These are phyloP conservation scores for Furnarius figulus DNA, from an alignment of 2,113 vertebrate species.

Conservation along the genomic window DNA sequence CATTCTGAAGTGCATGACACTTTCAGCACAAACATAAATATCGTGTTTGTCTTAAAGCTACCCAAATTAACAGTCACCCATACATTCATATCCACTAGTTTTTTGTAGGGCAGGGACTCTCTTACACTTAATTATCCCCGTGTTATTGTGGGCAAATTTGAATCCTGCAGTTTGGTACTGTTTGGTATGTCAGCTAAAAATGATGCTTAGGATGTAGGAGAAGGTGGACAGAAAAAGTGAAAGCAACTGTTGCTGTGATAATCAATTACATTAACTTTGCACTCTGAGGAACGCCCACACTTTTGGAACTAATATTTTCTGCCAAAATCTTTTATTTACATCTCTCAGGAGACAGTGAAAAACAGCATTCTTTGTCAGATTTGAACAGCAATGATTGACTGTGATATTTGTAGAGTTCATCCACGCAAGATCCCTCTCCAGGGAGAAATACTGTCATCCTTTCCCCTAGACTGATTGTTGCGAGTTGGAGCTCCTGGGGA, in stretches of 20 bases:
- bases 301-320: background rate
- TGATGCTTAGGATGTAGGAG: background rate
- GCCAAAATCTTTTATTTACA: background rate
- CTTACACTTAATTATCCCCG: background rate
- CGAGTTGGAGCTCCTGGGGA: background rate
- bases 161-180: background rate
- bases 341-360: background rate
- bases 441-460: background rate
- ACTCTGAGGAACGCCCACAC: background rate
- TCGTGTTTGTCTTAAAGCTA: conserved; percentile 1
- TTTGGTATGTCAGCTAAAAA: background rate
- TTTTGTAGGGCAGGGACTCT: background rate
- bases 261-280: background rate
- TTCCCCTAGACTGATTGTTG: conserved; percentile 10
- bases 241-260: background rate
- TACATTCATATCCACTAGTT: background rate
- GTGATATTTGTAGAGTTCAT: conserved; percentile 19
- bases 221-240: background rate
- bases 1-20: background rate
- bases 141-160: background rate
- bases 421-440: background rate
- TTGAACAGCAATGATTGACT: background rate
- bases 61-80: background rate
- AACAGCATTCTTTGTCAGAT: background rate
- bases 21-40: background rate